Base-by-base conservation (phyloP, 2,888 invertebrate species). In the Anthrax anthrax region DNA sequence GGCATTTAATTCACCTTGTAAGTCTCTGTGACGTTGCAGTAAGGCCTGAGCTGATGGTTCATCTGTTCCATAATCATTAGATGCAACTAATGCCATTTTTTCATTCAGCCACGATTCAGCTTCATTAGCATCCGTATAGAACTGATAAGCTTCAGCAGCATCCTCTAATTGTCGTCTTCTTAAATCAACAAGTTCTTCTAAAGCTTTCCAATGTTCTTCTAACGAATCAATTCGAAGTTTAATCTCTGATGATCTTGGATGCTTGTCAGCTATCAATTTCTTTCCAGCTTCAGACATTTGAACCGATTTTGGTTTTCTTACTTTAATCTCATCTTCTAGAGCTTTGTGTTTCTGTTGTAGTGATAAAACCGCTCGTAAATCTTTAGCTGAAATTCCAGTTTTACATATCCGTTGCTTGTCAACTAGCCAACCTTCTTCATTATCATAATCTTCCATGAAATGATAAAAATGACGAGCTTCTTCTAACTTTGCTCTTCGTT, bases 81-180 rank as follows among this genome's bases (percentile, higher is more conserved):
- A 89, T 13, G 81, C 78, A 14, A 94, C 88, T 37, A 98, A 74
- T 0, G 94, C 85, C 69, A 90, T 84, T 69, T 92, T 94, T 67
- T 97, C 97, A 55, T 89, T 87, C 71, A 96, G 80, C 94, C 95
- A 97, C 0, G 94, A 94, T 58, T 97, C 96, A 0, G 92, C 88
- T 62, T 97, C 97, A 69, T 97, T 95, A 0, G 95, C 94, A 68
- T 97, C 97, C 1, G 92, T 87, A 65, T 94, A 92, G 71, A 94
- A 95, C 77, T 94, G 94, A 58, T 91, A 92, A 1, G 95, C 92
- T 61, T 95, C 94, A 4, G 82, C 81, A 1, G 89, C 89, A 62
- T 91, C 90, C 58, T 85, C 83, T 18, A 92, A 67, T 58, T 87
- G 84, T 49, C 80, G 79, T 44, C 79, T 77, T 39, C 86, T 72